phyloP scores from a whole-genome alignment of 2,797 vertebrate species.

The Echeneis naucrates region DNA sequence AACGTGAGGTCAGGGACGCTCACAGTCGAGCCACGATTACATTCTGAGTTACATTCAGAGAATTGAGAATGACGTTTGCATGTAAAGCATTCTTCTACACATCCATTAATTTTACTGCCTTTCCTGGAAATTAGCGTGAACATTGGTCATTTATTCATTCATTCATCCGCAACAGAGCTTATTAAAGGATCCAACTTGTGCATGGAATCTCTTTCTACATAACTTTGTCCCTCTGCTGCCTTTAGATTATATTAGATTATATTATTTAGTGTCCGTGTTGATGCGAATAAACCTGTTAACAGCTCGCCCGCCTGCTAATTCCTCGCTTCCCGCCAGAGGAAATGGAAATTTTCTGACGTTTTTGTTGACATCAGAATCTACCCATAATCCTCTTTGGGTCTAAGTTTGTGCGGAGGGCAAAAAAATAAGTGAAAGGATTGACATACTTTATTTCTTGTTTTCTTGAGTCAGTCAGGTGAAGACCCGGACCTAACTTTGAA shows the following conservation, averaged over 20 bases:
- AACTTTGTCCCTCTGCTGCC: not conserved
- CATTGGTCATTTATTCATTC: not conserved
- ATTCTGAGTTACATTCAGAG: too few species aligned
- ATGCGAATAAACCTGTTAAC: slow-evolving; percentile 52
- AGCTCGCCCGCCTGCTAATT: slow-evolving; percentile 16
- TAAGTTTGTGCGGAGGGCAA: not conserved
- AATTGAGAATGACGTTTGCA: too few species aligned
- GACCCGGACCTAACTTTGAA: not conserved
- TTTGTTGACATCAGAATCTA: slow-evolving; percentile 16
- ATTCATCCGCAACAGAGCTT: not conserved
- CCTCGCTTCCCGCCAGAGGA: slow-evolving; percentile 19
- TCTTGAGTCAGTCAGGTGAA: not conserved
- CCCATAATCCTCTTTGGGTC: slow-evolving; percentile 10
- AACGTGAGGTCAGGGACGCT: too few species aligned
- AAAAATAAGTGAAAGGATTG: not conserved
- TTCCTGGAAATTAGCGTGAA: not conserved
- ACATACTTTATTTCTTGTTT: not conserved
- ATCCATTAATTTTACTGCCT: not conserved
- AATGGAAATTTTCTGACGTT: slow-evolving; percentile 2
- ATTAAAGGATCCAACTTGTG: not conserved
- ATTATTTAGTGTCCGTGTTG: slow-evolving; percentile 19
- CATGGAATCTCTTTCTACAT: not conserved
- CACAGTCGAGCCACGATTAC: not conserved
- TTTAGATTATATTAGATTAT: not conserved
- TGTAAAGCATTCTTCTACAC: not conserved